A percentile compares a stretch with the other conserved stretches of the same genome.
Conservation (phyloP, 2,888 invertebrate genomes). For the Tribolium freemani region DNA sequence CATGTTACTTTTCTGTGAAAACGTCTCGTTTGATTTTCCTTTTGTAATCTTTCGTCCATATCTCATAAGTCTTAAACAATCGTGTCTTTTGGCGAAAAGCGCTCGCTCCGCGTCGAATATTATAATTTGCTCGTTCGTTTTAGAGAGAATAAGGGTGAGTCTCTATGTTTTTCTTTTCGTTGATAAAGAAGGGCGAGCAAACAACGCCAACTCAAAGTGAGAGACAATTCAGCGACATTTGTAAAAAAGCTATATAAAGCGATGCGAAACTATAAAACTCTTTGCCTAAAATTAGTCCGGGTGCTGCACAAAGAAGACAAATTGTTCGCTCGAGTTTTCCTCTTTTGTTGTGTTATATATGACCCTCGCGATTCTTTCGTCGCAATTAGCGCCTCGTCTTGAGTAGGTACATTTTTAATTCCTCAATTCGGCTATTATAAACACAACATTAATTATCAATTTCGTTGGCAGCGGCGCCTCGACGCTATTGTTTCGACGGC, state of each 20-base stretch:
- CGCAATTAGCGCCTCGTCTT: conserved; percentile 63
- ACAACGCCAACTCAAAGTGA: conserved; percentile 59
- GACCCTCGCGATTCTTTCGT: conserved; percentile 53
- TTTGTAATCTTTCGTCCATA: conserved; percentile 36
- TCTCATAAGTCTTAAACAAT: conserved; percentile 52
- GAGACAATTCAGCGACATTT: conserved; percentile 62
- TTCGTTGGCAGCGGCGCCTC: conserved; percentile 62
- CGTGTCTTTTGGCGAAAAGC: conserved; percentile 46
- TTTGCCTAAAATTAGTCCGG: conserved; percentile 64
- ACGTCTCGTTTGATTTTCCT: conserved; percentile 27
- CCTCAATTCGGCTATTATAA: conserved; percentile 68
- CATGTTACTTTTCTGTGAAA: not conserved
- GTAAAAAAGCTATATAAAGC: conserved; percentile 63
- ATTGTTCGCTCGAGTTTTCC: conserved; percentile 58
- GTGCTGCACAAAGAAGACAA: conserved; percentile 59
- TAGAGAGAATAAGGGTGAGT: conserved; percentile 35
- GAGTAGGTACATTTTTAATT: conserved; percentile 68
- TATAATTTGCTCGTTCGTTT: conserved; percentile 48
- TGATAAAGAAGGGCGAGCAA: conserved; percentile 51
- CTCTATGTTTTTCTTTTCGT: conserved; percentile 52
- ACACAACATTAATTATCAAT: conserved; percentile 70
- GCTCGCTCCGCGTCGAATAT: conserved; percentile 48
- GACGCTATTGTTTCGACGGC: conserved; percentile 65
- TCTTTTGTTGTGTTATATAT: conserved; percentile 60
- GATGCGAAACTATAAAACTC: conserved; percentile 66